Conservation (phyloP, 2,888 invertebrate genomes). For the Parapristionchus giblindavisi region DNA sequence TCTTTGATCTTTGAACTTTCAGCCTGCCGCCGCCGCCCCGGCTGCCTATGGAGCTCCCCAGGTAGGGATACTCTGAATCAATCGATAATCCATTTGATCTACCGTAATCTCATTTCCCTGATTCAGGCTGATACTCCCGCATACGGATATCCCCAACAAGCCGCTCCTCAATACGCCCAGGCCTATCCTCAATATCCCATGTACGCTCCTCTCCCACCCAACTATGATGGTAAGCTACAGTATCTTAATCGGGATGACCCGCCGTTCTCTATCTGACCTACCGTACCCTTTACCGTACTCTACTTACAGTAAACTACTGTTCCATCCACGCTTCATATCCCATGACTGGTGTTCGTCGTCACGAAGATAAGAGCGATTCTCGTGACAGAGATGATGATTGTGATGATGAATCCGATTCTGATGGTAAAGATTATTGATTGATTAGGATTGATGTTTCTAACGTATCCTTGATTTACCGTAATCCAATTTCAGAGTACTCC, state of each 20-base stretch:
- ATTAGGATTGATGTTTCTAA: neutral
- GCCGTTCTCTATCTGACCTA: too few species aligned
- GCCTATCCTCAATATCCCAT: slow-evolving; percentile 41
- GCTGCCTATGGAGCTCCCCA: slow-evolving; percentile 17
- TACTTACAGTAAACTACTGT: slow-evolving; percentile 43
- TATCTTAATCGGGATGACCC: neutral
- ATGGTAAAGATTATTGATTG: neutral
- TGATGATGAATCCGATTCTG: neutral
- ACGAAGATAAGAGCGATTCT: slow-evolving; percentile 1
- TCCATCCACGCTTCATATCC: slow-evolving; percentile 34
- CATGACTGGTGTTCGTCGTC: slow-evolving; percentile 38
- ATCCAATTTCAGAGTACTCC: slow-evolving; percentile 13
- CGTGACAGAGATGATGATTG: neutral
- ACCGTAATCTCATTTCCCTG: neutral
- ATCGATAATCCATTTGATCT: neutral
- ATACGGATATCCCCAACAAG: too few species aligned
- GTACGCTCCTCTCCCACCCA: slow-evolving; percentile 48
- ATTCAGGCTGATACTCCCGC: neutral
- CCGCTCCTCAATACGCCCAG: neutral
- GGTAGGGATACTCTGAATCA: neutral
- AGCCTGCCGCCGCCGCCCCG: neutral
- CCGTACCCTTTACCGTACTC: neutral
- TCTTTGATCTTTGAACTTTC: neutral
- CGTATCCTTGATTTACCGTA: neutral
- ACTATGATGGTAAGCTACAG: slow-evolving; percentile 47